phyloP scores from a whole-genome alignment of 2,113 vertebrate species.

The Scolopax mira region DNA sequence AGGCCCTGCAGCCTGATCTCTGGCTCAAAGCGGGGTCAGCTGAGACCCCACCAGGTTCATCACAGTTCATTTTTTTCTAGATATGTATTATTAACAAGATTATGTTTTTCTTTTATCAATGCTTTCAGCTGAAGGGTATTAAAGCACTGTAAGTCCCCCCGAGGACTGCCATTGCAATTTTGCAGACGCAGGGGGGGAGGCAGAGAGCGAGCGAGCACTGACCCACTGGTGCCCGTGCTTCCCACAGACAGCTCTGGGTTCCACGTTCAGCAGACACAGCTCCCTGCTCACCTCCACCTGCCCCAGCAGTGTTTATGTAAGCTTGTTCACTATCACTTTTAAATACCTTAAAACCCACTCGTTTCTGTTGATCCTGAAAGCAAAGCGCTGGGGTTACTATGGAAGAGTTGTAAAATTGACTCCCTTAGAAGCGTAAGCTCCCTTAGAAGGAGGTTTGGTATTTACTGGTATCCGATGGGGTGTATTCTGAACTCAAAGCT shows the following conservation, averaged over 20 bases:
- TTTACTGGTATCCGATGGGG: neutral
- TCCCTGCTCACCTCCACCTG: neutral
- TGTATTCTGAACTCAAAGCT: neutral
- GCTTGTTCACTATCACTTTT: neutral
- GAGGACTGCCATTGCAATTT: neutral
- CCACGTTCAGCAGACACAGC: fast-evolving
- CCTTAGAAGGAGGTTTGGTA: neutral
- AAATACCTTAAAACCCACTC: neutral
- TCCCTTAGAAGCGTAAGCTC: neutral
- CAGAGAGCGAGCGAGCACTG: no score
- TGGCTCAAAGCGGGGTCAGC: neutral
- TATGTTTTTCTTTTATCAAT: neutral
- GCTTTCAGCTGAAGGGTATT: neutral
- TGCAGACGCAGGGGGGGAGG: neutral
- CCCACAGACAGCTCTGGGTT: fast-evolving
- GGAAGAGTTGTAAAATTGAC: neutral
- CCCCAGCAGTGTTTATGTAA: fast-evolving
- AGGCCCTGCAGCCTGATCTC: neutral
- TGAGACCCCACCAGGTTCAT: fast-evolving
- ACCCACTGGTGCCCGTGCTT: fast-evolving
- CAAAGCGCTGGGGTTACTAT: neutral
- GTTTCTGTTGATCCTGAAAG: neutral
- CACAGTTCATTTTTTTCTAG: neutral
- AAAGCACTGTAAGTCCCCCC: neutral
- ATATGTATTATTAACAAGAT: neutral